These are phyloP conservation scores for Cottus gobio DNA, from an alignment of 2,113 vertebrate species.

Conservation along the genomic window DNA sequence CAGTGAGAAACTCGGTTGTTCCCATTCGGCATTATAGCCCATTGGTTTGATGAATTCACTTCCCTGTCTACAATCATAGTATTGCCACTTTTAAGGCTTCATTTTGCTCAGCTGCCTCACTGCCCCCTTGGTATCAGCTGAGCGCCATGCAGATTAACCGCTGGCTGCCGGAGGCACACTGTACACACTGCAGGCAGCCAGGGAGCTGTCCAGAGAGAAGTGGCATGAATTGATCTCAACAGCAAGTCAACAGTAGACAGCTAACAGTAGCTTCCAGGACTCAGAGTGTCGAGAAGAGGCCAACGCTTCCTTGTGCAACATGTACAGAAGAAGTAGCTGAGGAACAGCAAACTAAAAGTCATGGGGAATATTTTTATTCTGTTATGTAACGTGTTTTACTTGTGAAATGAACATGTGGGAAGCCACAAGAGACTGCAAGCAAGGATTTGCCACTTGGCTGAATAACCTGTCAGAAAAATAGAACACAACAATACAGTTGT, in stretches of 20 bases:
- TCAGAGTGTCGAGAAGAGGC: constrained; percentile 18
- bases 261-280: constrained; percentile 1
- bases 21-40: constrained; percentile 11
- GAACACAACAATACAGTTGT: not conserved
- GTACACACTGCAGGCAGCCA: constrained; percentile 17
- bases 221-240: constrained; percentile 35
- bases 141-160: constrained; percentile 42
- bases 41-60: constrained; percentile 27
- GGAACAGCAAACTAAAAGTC: constrained; percentile 6
- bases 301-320: not conserved
- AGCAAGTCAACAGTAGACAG: constrained; percentile 23
- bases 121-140: constrained; percentile 39
- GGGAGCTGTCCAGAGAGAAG: constrained; percentile 37
- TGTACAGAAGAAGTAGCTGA: not conserved
- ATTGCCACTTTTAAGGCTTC: constrained; percentile 25
- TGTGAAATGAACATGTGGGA: constrained; percentile 35
- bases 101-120: constrained; percentile 43
- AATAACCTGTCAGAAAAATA: not conserved
- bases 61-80: constrained; percentile 9
- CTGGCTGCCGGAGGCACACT: constrained; percentile 8
- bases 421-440: constrained; percentile 16
- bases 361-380: not conserved
- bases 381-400: constrained; percentile 31
- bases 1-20: not conserved
- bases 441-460: constrained; percentile 12